Percentiles rank a stretch among this genome's conserved stretches.
These are phyloP conservation scores for Onychostruthus taczanowskii DNA, from an alignment of 2,113 vertebrate species.

Conservation along the genomic window DNA sequence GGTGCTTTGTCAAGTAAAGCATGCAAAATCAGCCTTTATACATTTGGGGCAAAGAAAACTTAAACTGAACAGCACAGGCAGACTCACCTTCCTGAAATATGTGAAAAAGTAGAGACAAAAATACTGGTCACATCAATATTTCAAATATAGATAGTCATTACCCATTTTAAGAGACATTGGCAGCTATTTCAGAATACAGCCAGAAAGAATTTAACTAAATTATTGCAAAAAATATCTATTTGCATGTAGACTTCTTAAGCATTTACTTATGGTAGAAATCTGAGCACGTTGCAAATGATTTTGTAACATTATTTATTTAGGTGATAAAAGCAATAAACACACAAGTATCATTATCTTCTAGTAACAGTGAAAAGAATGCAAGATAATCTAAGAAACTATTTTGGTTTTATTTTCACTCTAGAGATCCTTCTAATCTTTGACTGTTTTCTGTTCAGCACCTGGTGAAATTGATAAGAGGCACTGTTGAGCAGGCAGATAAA, in stretches of 20 bases:
- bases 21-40: background rate
- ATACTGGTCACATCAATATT: background rate
- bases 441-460: background rate
- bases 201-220: background rate
- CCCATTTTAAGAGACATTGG: rapidly evolving
- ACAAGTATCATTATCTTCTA: background rate
- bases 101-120: background rate
- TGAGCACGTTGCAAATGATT: background rate
- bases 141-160: background rate
- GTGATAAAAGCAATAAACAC: background rate
- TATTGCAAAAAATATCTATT: background rate
- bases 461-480: background rate
- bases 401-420: background rate
- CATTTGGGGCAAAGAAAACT: background rate
- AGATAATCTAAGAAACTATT: background rate
- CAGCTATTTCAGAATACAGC: background rate
- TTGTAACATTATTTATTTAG: background rate
- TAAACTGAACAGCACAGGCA: background rate
- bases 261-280: background rate
- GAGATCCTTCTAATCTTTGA: background rate
- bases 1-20: rapidly evolving
- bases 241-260: background rate
- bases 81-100: background rate
- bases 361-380: background rate
- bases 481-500: background rate